phyloP scores from a whole-genome alignment of 2,113 vertebrate genomes.

The Petrocephalus zakoni region DNA sequence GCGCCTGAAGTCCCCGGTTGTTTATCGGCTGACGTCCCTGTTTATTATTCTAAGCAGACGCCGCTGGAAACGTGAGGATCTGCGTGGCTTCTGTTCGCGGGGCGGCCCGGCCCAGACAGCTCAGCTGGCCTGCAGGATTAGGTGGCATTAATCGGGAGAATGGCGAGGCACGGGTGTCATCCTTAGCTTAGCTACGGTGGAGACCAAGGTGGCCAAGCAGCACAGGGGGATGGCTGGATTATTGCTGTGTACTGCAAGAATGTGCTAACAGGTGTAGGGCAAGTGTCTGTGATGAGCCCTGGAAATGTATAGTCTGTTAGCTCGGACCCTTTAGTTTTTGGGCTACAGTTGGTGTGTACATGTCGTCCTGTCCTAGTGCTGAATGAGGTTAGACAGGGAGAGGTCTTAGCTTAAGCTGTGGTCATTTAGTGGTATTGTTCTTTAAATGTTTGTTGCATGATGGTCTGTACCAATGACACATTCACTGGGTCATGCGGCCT shows the following conservation, averaged over 20 bases:
- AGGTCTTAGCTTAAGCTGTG: background rate
- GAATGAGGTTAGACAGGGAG: background rate
- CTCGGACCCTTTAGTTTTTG: background rate
- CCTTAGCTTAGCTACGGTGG: background rate
- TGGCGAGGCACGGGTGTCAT: background rate
- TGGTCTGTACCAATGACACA: background rate
- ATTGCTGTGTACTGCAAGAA: background rate
- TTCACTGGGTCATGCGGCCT: background rate
- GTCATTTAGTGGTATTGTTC: background rate
- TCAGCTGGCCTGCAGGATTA: background rate
- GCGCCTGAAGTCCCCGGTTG: background rate
- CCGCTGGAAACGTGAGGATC: background rate
- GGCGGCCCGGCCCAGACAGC: no score
- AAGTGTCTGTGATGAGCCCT: background rate
- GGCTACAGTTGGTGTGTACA: background rate
- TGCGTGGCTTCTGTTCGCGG: background rate
- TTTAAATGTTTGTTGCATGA: background rate
- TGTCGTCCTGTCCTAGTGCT: background rate
- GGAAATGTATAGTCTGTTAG: background rate
- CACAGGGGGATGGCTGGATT: background rate
- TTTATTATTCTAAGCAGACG: background rate
- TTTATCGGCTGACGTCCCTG: background rate
- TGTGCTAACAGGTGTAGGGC: background rate
- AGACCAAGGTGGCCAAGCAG: background rate
- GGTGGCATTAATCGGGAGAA: background rate